These are phyloP conservation scores for Diplodus puntazzo DNA, from an alignment of 2,797 vertebrate species.

Conservation along the genomic window DNA sequence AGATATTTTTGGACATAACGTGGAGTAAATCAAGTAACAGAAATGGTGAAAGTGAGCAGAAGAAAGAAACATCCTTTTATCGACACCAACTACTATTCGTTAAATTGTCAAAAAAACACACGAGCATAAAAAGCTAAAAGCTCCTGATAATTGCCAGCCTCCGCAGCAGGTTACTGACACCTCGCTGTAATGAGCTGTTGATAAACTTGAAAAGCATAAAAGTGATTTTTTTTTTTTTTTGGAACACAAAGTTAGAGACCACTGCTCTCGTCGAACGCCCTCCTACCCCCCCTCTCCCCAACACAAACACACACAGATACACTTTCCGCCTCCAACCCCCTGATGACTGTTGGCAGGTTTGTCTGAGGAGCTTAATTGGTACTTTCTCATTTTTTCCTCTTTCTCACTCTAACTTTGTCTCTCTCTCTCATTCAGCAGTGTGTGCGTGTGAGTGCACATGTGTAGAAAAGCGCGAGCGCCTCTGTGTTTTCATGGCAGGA, in stretches of 20 bases:
- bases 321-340: constrained; percentile 59
- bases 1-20: neutral
- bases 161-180: constrained; percentile 49
- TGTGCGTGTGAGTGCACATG: constrained; percentile 4
- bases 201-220: constrained; percentile 43
- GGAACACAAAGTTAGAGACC: constrained; percentile 55
- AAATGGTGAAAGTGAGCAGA: neutral
- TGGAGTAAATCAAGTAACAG: neutral
- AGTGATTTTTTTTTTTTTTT: constrained; percentile 16
- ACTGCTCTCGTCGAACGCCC: constrained; percentile 32
- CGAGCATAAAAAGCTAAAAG: constrained; percentile 34
- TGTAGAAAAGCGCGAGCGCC: constrained; percentile 27
- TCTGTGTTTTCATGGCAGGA: constrained; percentile 61
- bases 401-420: constrained; percentile 56
- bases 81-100: neutral
- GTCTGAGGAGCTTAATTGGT: constrained; percentile 76
- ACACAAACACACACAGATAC: constrained; percentile 50
- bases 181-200: constrained; percentile 43
- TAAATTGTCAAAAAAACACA: constrained; percentile 25
- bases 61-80: neutral
- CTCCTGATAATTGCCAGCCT: constrained; percentile 42
- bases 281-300: constrained; percentile 16
- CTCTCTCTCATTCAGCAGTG: constrained; percentile 58
- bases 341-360: constrained; percentile 74
- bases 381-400: constrained; percentile 70